Percentiles rank a stretch among this genome's conserved stretches.
phyloP scores from a whole-genome alignment of 2,888 invertebrate genomes.

The Andrena minutula region DNA sequence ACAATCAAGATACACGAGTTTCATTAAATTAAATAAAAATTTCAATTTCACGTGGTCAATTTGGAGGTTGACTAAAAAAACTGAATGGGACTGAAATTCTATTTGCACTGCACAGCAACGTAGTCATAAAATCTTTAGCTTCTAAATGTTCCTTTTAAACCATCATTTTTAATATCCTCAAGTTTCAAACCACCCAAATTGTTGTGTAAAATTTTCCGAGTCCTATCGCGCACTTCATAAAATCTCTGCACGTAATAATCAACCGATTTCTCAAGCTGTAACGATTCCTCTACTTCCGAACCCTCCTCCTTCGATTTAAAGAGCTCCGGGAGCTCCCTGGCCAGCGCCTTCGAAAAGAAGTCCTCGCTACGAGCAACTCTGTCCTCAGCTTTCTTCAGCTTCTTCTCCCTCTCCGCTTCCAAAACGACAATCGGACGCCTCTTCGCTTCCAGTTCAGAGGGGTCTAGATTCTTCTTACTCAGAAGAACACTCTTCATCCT shows the following conservation, averaged over 20 bases:
- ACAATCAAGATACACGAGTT: conserved; percentile 72
- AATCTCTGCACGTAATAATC: conserved; percentile 60
- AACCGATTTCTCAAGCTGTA: conserved; percentile 1
- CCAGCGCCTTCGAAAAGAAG: conserved; percentile 64
- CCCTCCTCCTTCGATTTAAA: neutral
- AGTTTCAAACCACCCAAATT: neutral
- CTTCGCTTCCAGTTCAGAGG: conserved; percentile 87
- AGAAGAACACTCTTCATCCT: conserved; percentile 88
- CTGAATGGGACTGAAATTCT: too few relatives aligned
- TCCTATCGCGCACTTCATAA: conserved; percentile 67
- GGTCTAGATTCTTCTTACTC: conserved; percentile 88
- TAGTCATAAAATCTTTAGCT: neutral
- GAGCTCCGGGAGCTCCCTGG: conserved; percentile 67
- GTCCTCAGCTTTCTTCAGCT: conserved; percentile 81
- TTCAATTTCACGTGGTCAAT: neutral
- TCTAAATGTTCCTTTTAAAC: neutral
- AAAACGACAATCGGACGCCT: conserved; percentile 87
- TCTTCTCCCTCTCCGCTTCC: conserved; percentile 86
- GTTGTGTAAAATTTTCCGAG: conserved; percentile 64
- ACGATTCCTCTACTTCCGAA: neutral
- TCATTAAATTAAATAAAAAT: neutral
- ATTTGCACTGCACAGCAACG: too few relatives aligned
- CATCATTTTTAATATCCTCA: neutral
- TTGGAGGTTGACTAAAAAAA: too few relatives aligned
- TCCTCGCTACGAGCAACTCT: conserved; percentile 54